These are phyloP conservation scores for Zenarchopterus dispar DNA, from an alignment of 2,797 vertebrate genomes.

Conservation along the genomic window DNA sequence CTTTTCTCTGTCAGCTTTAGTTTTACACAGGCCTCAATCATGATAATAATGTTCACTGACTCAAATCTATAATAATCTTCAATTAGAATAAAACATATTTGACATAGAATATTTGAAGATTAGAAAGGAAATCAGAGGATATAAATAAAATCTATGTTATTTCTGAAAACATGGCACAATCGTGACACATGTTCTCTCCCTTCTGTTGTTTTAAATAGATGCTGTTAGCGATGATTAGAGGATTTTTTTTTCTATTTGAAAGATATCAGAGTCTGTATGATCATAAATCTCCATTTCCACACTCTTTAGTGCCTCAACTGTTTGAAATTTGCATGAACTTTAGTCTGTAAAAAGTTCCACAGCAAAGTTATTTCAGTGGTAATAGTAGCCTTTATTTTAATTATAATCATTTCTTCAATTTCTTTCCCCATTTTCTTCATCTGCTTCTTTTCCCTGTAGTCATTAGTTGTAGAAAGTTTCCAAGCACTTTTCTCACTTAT, in stretches of 20 bases:
- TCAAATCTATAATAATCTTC: slow-evolving; percentile 15
- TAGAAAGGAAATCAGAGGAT: not conserved
- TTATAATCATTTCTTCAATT: slow-evolving; percentile 22
- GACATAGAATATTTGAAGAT: slow-evolving; percentile 13
- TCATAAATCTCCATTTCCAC: slow-evolving; percentile 17
- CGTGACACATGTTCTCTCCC: not conserved
- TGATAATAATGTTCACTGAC: not conserved
- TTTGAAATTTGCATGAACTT: slow-evolving; percentile 28
- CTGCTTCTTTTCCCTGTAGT: not conserved
- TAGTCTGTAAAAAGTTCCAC: slow-evolving; percentile 32
- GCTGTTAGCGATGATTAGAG: slow-evolving; percentile 4
- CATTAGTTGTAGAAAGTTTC: no score
- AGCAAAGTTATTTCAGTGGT: slow-evolving; percentile 34
- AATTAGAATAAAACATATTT: slow-evolving; percentile 10
- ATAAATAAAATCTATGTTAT: not conserved
- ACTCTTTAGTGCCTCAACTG: slow-evolving; percentile 23
- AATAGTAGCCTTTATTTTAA: slow-evolving; percentile 26
- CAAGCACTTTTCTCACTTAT: not conserved
- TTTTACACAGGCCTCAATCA: slow-evolving; percentile 10
- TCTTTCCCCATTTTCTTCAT: not conserved
- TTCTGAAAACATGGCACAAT: not conserved
- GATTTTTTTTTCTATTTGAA: slow-evolving; percentile 2
- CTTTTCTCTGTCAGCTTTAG: slow-evolving; percentile 8
- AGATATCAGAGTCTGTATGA: slow-evolving; percentile 11
- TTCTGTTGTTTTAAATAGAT: slow-evolving; percentile 13